Percentiles rank a stretch among this genome's conserved stretches.
Conservation (phyloP, 2,113 vertebrate species). For the Nanorana parkeri region DNA sequence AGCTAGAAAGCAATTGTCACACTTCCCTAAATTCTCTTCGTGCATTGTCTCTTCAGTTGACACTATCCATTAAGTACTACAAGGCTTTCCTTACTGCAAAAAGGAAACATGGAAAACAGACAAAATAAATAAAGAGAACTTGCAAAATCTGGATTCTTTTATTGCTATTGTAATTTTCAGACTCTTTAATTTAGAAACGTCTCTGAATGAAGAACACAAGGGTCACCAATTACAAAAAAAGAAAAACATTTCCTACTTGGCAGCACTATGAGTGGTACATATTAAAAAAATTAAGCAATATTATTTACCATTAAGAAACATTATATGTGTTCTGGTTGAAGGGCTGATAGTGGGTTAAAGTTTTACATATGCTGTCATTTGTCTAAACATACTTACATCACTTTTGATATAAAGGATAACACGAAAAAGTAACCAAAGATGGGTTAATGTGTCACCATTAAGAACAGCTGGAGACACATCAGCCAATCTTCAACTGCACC, state of each 20-base stretch:
- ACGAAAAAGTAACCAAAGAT: not conserved
- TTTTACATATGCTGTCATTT: conserved; percentile 17
- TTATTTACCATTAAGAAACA: conserved; percentile 41
- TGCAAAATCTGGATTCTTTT: conserved; percentile 44
- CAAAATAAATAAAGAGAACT: conserved; percentile 55
- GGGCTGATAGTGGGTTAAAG: not conserved
- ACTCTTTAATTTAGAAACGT: conserved; percentile 40
- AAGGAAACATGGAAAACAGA: conserved; percentile 58
- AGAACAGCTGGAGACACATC: no score
- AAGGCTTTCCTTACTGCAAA: conserved; percentile 43
- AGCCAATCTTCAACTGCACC: no score
- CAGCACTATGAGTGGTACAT: conserved; percentile 19
- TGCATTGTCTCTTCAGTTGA: conserved; percentile 64
- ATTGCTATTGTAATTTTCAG: conserved; percentile 43
- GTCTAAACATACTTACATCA: conserved; percentile 12
- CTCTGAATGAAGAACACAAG: conserved; percentile 39
- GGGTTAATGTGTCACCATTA: no score
- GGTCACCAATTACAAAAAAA: conserved; percentile 36
- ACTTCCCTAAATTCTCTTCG: conserved; percentile 79
- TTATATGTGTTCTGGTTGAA: not conserved
- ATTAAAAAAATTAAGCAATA: conserved; percentile 11
- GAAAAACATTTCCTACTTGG: conserved; percentile 41
- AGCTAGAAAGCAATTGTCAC: conserved; percentile 82
- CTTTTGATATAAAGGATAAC: not conserved
- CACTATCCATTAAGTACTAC: conserved; percentile 52